Evolutionary conservation across 2,888 invertebrate genomes (phyloP), one percentile per base, ranked within the genome.

Genomic region (Caenorhabditis imperialis): DNA sequence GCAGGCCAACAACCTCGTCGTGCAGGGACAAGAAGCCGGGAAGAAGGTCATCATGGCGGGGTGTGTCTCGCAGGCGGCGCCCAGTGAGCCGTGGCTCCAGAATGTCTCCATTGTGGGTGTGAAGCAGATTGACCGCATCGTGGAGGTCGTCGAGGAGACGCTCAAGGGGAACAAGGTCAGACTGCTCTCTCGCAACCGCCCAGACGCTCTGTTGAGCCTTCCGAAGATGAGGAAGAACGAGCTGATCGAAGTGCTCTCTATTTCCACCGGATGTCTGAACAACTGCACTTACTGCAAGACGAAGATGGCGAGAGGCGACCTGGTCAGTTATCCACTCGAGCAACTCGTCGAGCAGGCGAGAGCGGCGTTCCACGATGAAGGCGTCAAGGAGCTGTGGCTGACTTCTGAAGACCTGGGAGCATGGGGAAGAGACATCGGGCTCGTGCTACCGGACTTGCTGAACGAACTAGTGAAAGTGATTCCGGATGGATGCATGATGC

Each of bases 401-500:
- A 99, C 98, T 0, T 96, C 96, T 2, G 98, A 99, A 89, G 98
- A 99, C 88, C 95, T 96, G 0, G 98, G 97, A 88, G 95, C 98
- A 0, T 99, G 97, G 89, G 98, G 99, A 0, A 92, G 94, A 63
- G 98, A 98, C 88, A 95, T 98, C 77, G 95, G 93, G 23, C 48
- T 81, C 55, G 82, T 79, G 8, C 90, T 99, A 44, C 96, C 97
- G 0, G 93, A 93, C 88, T 90, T 99, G 53, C 90, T 99, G 23
- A 92, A 93, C 92, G 90, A 92, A 88, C 90, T 99, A n/a, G 93
- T 97, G 0, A 92, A 93, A 74, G 80, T 87, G 14, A 90, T 91
- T 50, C 91, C 91, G 12, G 89, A 90, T 27, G 90, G 90, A 38
- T 90, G 90, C 70, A 90, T 89, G 89, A 91, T 95, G 85, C 91